Conservation (phyloP, 2,113 vertebrate species). For the Mus pahari region DNA sequence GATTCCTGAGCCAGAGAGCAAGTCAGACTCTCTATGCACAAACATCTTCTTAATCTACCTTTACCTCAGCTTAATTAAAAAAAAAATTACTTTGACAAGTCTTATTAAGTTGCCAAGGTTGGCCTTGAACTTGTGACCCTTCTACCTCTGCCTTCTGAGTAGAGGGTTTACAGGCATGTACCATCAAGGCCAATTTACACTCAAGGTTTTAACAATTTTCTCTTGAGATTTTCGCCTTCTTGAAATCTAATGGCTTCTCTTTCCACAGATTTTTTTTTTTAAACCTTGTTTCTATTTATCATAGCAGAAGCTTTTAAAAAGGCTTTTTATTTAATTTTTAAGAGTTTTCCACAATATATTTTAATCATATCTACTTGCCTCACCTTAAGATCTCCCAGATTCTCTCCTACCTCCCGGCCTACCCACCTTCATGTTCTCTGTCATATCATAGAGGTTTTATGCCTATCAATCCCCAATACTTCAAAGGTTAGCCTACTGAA, state of each 20-base stretch:
- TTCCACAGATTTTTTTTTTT: background rate
- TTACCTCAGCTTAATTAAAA: background rate
- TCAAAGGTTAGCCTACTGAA: background rate
- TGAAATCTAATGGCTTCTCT: conserved; percentile 12
- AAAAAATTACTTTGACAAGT: background rate
- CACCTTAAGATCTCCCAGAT: background rate
- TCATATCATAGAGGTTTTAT: background rate
- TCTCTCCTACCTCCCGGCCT: background rate
- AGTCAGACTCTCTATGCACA: background rate
- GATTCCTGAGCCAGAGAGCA: background rate
- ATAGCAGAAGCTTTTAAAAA: background rate
- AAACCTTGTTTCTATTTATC: background rate
- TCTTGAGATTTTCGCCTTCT: conserved; percentile 33
- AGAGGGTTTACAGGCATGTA: background rate
- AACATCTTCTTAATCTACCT: background rate
- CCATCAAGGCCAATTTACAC: background rate
- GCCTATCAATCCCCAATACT: background rate
- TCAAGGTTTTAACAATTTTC: conserved; percentile 17
- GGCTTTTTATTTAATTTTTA: background rate
- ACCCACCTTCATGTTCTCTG: background rate
- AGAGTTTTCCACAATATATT: background rate
- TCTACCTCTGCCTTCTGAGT: background rate
- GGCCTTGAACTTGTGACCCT: background rate
- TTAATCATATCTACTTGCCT: background rate
- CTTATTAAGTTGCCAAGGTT: background rate